Base-by-base conservation (phyloP, 2,797 vertebrate species). In the Selene dorsalis region DNA sequence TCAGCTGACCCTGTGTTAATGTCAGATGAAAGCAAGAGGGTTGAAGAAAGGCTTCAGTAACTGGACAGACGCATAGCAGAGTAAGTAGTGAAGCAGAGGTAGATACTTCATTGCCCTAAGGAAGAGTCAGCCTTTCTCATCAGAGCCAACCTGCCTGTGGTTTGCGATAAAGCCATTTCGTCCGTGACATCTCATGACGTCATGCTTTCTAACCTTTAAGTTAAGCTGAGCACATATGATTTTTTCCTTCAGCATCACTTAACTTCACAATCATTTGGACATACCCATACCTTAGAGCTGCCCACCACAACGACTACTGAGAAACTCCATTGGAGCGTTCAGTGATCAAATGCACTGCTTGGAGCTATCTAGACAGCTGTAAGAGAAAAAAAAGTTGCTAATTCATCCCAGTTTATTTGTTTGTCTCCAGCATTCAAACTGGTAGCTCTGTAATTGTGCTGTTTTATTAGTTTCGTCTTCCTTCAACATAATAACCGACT, bases 161-260 rank as follows among this genome's bases (percentile, higher is more conserved):
- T 75, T 58, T 35, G 20, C 16, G n/a, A 26, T 47, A 58, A 62
- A 45, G 13, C 26, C 2, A 5, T 32, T 47, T 73, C 17, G 13
- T 59, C 58, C 52, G 11, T 80, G 39, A 73, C 47, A 28, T 60
- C 7, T 12, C 20, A 24, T 66, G 47, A 73, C 39, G 16, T 82
- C 62, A 69, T 56, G 45, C 58, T 74, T 26, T 66, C 63, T 83
- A 87, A 87, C 79, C 77, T 84, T 89, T 80, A 30, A 22, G 26
- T 77, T 73, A 55, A 58, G 38, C 56, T 11, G 43, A 58, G 24
- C 68, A 79, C 73, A 74, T 55, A 20, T 3, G 3, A 6, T 47
- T 80, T n/a, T 82, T 61, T 43, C 73, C 35, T 69, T 85, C 76
- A 75, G 26, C 13, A 18, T 30, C 0, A 3, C 48, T 73, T 65